Percentiles rank a stretch among this genome's conserved stretches.
These are phyloP conservation scores for Eurosta solidaginis DNA, from an alignment of 1,140 invertebrate genomes.

Conservation along the genomic window DNA sequence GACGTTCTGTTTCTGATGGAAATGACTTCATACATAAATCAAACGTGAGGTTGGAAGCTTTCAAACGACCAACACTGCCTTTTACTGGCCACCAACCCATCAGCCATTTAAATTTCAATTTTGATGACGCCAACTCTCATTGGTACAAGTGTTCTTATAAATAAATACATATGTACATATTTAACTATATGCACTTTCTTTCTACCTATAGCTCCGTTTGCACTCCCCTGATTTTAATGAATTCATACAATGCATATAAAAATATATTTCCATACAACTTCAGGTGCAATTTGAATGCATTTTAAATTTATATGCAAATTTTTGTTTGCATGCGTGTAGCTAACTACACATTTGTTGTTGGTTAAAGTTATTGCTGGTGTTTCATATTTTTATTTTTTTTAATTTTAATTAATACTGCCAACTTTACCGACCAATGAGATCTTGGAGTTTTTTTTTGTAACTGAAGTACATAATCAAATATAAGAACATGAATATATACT, in stretches of 20 bases:
- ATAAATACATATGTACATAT: not conserved
- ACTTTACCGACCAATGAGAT: not conserved
- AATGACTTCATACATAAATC: no score
- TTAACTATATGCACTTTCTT: not conserved
- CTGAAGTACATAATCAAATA: not conserved
- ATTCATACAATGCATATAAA: not conserved
- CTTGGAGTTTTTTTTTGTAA: not conserved
- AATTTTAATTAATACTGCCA: not conserved
- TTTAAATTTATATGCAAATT: conserved; percentile 59
- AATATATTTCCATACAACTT: conserved; percentile 31
- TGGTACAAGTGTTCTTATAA: not conserved
- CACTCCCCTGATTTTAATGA: not conserved
- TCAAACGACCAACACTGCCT: no score
- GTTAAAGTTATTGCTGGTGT: not conserved
- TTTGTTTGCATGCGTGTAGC: conserved; percentile 49
- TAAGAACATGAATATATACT: no score
- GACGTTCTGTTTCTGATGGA: no score
- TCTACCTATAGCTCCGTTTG: not conserved
- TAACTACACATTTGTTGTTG: not conserved
- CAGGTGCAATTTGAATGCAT: conserved; percentile 50
- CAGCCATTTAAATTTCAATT: not conserved
- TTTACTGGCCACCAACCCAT: not conserved
- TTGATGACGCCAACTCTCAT: not conserved
- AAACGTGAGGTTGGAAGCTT: no score
- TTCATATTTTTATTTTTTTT: not conserved